Base-by-base conservation (phyloP, 2,797 vertebrate species). In the Tauraco hartlaubi region DNA sequence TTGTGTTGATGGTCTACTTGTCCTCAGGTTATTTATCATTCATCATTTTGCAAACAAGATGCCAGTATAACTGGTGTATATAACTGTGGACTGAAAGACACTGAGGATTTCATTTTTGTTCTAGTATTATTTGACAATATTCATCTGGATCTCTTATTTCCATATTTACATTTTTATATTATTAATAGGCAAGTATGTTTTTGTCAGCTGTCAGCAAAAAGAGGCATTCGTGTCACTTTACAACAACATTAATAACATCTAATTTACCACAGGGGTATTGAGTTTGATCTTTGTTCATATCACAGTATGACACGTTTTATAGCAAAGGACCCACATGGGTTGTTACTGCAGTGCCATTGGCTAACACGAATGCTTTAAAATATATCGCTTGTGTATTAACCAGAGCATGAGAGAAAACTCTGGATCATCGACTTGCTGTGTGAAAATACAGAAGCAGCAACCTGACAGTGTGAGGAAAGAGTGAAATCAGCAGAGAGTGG, bases 201-300 rank as follows among this genome's bases (percentile, higher is more conserved):
- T 51, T 64, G 18, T 18, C 15, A 31, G 13, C 26, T 46, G 16
- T 64, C 62, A 84, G 39, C 20, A 81, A 51, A 58, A 59, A 52
- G 31, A 90, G 44, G 33, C 7, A n/a, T 88, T 94, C n/a, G 33
- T 73, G 61, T 75, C 68, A 79, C 64, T 94, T 77, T 44, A 51
- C 44, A 63, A 52, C 69, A 76, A 59, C 96, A 82, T 82, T 94
- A 96, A 89, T 88, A 95, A 26, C 76, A 90, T 81, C 52, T 94
- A 78, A 92, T 92, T 96, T 94, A 83, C 83, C 58, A 79, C 80
- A 67, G 75, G 93, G 4, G 3, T 96, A 92, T 85, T 95, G 84
- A 94, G 92, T 97, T 95, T 97, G 90, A 96, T 96, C 88, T 78
- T 39, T 83, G 96, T 92, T 96, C 68, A 94, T 49, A 89, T 92